Base-by-base conservation (phyloP, 2,888 invertebrate species). In the Phyllotreta cruciferae region DNA sequence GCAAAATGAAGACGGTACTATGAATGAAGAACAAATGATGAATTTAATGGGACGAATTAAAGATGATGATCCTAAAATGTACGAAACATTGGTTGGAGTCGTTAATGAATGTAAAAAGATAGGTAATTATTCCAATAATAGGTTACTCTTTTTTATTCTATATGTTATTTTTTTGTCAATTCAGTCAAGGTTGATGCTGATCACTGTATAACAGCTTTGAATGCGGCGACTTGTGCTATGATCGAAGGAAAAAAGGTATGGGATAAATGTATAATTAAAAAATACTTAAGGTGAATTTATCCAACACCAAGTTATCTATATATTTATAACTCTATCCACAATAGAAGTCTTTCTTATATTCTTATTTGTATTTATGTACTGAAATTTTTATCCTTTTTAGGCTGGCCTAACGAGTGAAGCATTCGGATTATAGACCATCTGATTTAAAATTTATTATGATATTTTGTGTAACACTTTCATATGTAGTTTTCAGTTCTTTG, bases 121-220 rank as follows among this genome's bases (percentile, higher is more conserved):
- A 9, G 38, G 64, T 66, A 56, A 64, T 49, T 41, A 10, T n/a
- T n/a, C n/a, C 5, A 47, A 24, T 39, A 34, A 9, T 38, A 11
- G 35, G 6, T 34, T 56, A n/a, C 11, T 44, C n/a, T 36, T n/a
- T 11, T 4, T 7, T 60, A 10, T 1, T n/a, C 24, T 34, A 44
- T 4, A 11, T 6, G 11, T 0, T 36, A 37, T 9, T 35, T 9
- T 37, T 38, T 55, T 8, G 50, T 13, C 24, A 10, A 45, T 39
- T 71, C 55, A 74, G 74, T 58, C 4, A 60, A 64, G 37, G 41
- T 63, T 5, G 68, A 64, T 35, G 24, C 62, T 5, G 74, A 75
- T 62, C 71, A 70, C 44, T 75, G 75, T 60, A 65, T 63, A 1
- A 67, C 69, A 14, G 72, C 72, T 10, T 56, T 63, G 9, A 63